Conservation (phyloP, 2,113 vertebrate species). For the Geococcyx californianus region DNA sequence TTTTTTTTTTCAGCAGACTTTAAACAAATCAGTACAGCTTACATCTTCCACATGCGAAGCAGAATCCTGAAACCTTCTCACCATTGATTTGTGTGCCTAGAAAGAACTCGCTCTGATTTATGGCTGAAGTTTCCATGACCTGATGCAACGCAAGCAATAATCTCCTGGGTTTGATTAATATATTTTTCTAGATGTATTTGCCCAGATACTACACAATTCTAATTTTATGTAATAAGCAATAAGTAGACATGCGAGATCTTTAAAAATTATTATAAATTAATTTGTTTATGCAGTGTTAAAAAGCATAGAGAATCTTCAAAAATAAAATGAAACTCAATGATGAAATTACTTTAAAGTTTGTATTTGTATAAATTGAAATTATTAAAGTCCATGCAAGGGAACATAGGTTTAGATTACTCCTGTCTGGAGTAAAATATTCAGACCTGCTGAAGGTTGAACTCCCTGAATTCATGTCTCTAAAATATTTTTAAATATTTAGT, state of each 20-base stretch:
- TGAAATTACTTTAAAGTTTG: background rate
- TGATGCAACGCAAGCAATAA: background rate
- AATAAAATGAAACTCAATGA: background rate
- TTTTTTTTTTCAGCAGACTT: background rate
- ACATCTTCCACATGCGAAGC: background rate
- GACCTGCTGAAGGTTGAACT: background rate
- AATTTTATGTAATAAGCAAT: background rate
- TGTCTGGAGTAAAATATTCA: background rate
- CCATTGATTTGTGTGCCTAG: background rate
- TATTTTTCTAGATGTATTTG: background rate
- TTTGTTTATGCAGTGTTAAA: background rate
- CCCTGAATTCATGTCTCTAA: background rate
- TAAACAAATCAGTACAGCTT: background rate
- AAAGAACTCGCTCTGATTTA: background rate
- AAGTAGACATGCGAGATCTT: background rate
- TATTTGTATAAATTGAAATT: background rate
- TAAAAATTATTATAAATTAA: background rate
- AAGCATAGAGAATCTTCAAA: background rate
- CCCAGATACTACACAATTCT: background rate
- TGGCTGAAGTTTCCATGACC: background rate
- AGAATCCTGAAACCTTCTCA: background rate
- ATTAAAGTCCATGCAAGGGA: background rate
- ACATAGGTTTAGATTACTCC: background rate
- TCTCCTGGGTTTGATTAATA: background rate
- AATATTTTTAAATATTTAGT: background rate